Conservation (phyloP, 2,888 invertebrate species). For the Archaeoteleia sp. region DNA sequence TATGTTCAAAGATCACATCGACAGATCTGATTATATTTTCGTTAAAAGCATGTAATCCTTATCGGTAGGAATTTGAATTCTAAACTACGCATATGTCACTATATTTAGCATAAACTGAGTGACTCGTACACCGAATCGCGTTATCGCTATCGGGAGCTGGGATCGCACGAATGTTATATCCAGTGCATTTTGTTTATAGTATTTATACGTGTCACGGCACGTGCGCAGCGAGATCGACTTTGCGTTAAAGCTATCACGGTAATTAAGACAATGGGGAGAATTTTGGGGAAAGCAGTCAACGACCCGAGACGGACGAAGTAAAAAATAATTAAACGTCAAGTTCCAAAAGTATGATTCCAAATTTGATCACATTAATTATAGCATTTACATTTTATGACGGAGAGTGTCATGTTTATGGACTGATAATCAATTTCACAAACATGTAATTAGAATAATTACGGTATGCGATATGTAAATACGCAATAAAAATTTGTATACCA, state of each 20-base stretch:
- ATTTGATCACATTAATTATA: slow-evolving; percentile 25
- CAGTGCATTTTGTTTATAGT: slow-evolving; percentile 42
- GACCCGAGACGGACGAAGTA: slow-evolving; percentile 39
- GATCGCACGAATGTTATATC: slow-evolving; percentile 33
- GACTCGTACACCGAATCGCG: slow-evolving; percentile 19
- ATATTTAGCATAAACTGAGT: slow-evolving; percentile 41
- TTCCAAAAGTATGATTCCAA: slow-evolving; percentile 35
- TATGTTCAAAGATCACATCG: too few species aligned
- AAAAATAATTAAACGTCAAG: slow-evolving; percentile 42
- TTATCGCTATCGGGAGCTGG: slow-evolving; percentile 33
- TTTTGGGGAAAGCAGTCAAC: slow-evolving; percentile 40
- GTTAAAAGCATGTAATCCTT: too few species aligned
- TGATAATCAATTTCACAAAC: too few species aligned
- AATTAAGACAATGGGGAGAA: slow-evolving; percentile 43
- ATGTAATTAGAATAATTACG: too few species aligned
- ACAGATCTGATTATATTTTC: too few species aligned
- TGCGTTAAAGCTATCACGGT: slow-evolving; percentile 41
- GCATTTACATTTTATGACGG: slow-evolving; percentile 39
- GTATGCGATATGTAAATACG: too few species aligned
- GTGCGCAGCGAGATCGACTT: slow-evolving; percentile 39
- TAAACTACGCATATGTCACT: slow-evolving; percentile 35
- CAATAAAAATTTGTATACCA: too few species aligned
- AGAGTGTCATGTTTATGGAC: slow-evolving; percentile 32
- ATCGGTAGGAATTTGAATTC: too few species aligned
- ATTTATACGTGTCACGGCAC: slow-evolving; percentile 47